Percentiles rank a stretch among this genome's conserved stretches.
phyloP scores from a whole-genome alignment of 2,113 vertebrate species.

The Clarias gariepinus region DNA sequence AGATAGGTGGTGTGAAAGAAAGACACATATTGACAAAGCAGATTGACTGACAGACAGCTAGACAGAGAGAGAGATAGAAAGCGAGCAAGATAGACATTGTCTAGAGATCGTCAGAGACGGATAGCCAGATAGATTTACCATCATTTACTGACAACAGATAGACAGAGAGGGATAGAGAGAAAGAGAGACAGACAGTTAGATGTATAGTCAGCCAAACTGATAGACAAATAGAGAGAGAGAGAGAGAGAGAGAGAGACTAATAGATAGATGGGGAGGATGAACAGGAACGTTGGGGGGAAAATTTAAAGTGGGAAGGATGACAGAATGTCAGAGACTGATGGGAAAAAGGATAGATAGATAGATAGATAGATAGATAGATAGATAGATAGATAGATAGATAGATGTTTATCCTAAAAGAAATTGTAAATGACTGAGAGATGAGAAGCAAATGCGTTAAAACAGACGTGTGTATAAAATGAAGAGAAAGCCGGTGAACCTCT shows the following conservation, averaged over 20 bases:
- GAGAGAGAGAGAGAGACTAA: not conserved
- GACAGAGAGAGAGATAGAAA: not conserved
- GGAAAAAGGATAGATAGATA: not conserved
- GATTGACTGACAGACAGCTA: not conserved
- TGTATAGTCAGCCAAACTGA: not conserved
- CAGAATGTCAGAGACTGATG: too few relatives aligned
- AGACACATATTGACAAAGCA: not conserved
- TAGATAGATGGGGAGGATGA: not conserved
- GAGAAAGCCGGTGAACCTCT: conserved; percentile 5
- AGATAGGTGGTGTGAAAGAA: not conserved
- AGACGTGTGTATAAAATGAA: not conserved
- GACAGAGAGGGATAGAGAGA: not conserved
- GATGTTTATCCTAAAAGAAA: not conserved
- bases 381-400: not conserved
- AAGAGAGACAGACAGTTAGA: not conserved
- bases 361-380: not conserved
- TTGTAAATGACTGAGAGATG: not conserved
- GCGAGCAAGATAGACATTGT: not conserved
- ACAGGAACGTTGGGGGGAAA: too few relatives aligned
- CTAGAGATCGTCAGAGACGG: not conserved
- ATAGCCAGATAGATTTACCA: not conserved
- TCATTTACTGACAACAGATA: not conserved
- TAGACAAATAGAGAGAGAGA: not conserved
- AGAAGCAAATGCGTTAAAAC: not conserved
- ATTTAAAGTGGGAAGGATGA: too few relatives aligned